Percentiles rank a stretch among this genome's conserved stretches.
phyloP scores from a whole-genome alignment of 2,113 vertebrate species.

The Amazona vittata region DNA sequence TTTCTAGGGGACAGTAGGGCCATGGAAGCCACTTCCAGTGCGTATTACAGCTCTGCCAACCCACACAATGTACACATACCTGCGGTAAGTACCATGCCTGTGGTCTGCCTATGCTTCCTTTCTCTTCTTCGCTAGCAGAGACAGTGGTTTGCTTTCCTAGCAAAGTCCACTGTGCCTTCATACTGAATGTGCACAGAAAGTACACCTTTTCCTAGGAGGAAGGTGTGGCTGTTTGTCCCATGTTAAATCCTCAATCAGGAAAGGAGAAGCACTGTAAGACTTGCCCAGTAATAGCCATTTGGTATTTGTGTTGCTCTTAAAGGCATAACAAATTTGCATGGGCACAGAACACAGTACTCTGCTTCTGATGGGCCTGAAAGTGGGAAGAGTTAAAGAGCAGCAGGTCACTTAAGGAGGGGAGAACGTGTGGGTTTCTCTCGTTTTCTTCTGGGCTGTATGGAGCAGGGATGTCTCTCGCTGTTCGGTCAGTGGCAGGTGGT shows the following conservation, averaged over 20 bases:
- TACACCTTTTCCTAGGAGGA: not conserved
- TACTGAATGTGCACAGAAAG: not conserved
- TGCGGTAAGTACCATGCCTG: constrained; percentile 73
- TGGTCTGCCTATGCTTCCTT: not conserved
- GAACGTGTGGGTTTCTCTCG: not conserved
- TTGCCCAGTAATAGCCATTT: not conserved
- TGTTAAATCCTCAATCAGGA: not conserved
- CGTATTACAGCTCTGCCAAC: constrained; percentile 89
- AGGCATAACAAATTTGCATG: not conserved
- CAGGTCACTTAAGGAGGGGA: not conserved
- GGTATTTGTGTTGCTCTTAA: not conserved
- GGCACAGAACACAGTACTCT: not conserved
- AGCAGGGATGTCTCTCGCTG: not conserved
- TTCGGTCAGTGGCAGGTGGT: not conserved
- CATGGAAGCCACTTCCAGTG: constrained; percentile 84
- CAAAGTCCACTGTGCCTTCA: not conserved
- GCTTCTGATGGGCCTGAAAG: not conserved
- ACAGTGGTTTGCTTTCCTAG: not conserved
- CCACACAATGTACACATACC: constrained; percentile 93
- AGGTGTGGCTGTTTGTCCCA: not conserved
- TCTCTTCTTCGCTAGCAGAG: not conserved
- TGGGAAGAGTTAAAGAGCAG: not conserved
- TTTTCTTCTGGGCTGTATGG: not conserved
- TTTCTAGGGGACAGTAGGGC: constrained; percentile 81
- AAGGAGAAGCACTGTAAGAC: not conserved